Conservation (phyloP, 2,113 vertebrate genomes). For the Burhinus bistriatus region DNA sequence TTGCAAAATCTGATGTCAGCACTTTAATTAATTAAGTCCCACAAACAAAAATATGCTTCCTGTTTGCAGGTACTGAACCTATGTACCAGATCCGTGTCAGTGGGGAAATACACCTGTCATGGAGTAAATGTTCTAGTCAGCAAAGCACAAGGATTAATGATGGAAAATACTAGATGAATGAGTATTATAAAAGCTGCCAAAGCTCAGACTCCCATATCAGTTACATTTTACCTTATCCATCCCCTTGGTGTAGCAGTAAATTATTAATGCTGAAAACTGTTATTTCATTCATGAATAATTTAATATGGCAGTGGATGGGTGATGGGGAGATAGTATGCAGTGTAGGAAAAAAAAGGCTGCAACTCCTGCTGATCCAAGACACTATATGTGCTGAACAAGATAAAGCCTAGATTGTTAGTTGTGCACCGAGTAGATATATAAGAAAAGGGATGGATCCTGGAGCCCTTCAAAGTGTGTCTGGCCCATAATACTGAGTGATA, state of each 20-base stretch:
- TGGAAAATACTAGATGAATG: conserved; percentile 70
- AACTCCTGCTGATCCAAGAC: neutral
- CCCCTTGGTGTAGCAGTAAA: conserved; percentile 75
- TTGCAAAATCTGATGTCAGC: neutral
- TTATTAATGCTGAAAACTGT: conserved; percentile 83
- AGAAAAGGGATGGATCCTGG: neutral
- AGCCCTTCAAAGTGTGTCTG: neutral
- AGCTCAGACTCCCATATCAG: conserved; percentile 66
- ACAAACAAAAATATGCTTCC: neutral
- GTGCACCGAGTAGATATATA: neutral
- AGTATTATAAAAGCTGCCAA: conserved; percentile 72
- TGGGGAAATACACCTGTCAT: neutral
- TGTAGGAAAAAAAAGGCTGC: neutral
- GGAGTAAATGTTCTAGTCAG: conserved; percentile 16
- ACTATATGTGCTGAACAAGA: neutral
- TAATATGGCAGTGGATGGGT: conserved; percentile 61
- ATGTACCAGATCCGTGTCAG: neutral
- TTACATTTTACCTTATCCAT: conserved; percentile 72
- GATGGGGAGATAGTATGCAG: conserved; percentile 45
- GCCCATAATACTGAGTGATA: neutral
- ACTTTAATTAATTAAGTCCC: neutral
- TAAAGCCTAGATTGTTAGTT: neutral
- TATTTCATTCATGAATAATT: conserved; percentile 87
- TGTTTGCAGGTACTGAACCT: neutral
- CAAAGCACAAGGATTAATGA: conserved; percentile 60